Base-by-base conservation (phyloP, 2,888 invertebrate genomes). In the Carabus problematicus region DNA sequence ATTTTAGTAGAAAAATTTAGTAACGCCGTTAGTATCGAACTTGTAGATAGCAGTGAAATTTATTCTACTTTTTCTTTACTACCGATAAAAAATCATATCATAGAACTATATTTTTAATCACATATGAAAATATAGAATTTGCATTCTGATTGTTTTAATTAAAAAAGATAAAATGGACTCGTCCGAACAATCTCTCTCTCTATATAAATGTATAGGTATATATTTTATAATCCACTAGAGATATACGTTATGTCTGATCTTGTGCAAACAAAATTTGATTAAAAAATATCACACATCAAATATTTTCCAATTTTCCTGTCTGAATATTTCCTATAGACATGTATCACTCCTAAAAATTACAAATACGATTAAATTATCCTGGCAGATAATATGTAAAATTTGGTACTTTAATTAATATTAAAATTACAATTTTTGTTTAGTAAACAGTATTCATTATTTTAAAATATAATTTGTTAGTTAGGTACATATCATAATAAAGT, bases 261-360 rank as follows among this genome's bases (percentile, higher is more conserved):
- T 60, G 47, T 19, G 41, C 67, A 67, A 67, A 67, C 67, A 67
- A 67, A 42, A 67, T 54, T 60, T 67, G 60, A 67, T 67, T 67
- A 67, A 67, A 66, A 67, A 67, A 67, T 60, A 67, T 60, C 43
- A 29, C 16, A 67, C 49, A 67, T 67, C 67, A 67, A 67, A 67
- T 67, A 67, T 59, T 67, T 52, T 67, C 58, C 60, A 67, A 8
- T 60, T 49, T 42, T 4, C 16, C 40, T 18, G 6, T 29, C 29
- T 29, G 29, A 29, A 29, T 29, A 29, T 29, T 29, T 29, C 6
- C 29, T 29, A 29, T 29, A 29, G 29, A 29, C 6, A 29, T 29
- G 29, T 49, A 12, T 8, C 12, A 12, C 18, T 49, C 18, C 12
- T n/a, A 49, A 49, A 49, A 49, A n/a, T 54, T 18, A 54, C 45